A percentile compares a stretch with the other conserved stretches of the same genome.
Conservation (phyloP, 2,888 invertebrate genomes). For the Clostera curtula region DNA sequence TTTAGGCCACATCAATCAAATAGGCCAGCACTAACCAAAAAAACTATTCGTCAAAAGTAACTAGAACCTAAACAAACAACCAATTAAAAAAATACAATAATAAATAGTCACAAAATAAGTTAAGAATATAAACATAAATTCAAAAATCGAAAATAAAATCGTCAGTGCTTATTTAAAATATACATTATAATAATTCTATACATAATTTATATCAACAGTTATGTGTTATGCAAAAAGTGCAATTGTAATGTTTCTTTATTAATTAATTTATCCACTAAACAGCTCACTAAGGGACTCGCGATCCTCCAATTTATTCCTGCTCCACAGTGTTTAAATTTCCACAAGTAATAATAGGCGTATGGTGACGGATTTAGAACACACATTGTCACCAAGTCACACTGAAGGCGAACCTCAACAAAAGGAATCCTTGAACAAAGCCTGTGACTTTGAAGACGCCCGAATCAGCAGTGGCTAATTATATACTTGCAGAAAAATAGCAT, state of each 20-base stretch:
- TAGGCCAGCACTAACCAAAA: slow-evolving; percentile 26
- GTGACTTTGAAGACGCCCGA: too few species aligned
- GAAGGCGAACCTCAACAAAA: too few species aligned
- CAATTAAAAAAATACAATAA: slow-evolving; percentile 33
- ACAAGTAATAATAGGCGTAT: too few species aligned
- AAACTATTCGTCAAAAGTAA: slow-evolving; percentile 18
- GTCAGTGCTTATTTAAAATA: slow-evolving; percentile 46
- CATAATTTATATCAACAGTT: slow-evolving; percentile 62
- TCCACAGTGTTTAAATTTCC: too few species aligned
- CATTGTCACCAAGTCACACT: too few species aligned
- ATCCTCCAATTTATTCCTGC: slow-evolving; percentile 18
- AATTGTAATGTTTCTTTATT: slow-evolving; percentile 35
- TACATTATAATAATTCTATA: slow-evolving; percentile 52
- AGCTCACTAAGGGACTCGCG: slow-evolving; percentile 22
- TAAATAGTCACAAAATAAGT: slow-evolving; percentile 32
- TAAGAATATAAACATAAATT: slow-evolving; percentile 17
- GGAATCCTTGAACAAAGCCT: too few species aligned
- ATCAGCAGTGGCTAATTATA: too few species aligned
- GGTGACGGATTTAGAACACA: too few species aligned
- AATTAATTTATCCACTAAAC: slow-evolving; percentile 24
- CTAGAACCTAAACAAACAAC: slow-evolving; percentile 28
- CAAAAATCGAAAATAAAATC: slow-evolving; percentile 20
- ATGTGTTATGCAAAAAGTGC: slow-evolving; percentile 69
- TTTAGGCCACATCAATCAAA: slow-evolving; percentile 34
- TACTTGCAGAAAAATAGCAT: too few species aligned